Conservation (phyloP, 2,797 vertebrate genomes). For the Melanotaenia nigrans region DNA sequence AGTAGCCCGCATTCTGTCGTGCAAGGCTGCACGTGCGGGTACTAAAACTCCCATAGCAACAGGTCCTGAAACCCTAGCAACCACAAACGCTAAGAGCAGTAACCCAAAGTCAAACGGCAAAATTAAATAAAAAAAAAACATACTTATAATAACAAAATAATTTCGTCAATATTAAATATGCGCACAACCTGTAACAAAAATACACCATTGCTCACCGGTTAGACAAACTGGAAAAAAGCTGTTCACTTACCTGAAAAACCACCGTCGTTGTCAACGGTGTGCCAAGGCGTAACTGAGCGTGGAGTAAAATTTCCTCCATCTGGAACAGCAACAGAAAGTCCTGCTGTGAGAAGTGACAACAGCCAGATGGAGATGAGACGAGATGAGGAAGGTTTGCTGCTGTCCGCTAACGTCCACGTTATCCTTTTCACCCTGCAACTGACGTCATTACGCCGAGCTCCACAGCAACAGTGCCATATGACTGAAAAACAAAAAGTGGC, state of each 20-base stretch:
- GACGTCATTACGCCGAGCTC: constrained; percentile 65
- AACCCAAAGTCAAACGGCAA: not conserved
- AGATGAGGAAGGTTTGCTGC: constrained; percentile 15
- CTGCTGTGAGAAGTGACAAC: constrained; percentile 7
- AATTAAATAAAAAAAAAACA: not conserved
- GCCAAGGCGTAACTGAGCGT: constrained; percentile 21
- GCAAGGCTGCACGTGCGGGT: constrained; percentile 29
- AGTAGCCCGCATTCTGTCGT: not conserved
- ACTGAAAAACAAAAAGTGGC: not conserved
- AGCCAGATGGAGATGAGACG: constrained; percentile 38
- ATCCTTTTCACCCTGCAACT: constrained; percentile 51
- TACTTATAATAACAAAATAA: not conserved
- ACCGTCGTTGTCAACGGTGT: constrained; percentile 25
- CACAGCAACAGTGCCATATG: not conserved
- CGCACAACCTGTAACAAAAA: not conserved
- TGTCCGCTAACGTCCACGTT: constrained; percentile 36
- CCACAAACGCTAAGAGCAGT: constrained; percentile 38
- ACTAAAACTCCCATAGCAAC: constrained; percentile 57
- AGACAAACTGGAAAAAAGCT: constrained; percentile 3
- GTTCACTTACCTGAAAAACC: constrained; percentile 61
- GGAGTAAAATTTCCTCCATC: constrained; percentile 34
- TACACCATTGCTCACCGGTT: not conserved
- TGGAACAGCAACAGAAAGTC: not conserved
- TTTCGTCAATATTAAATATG: not conserved
- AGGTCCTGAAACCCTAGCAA: constrained; percentile 49